Conservation (phyloP, 2,888 invertebrate genomes). For the Slavum lentiscoides region DNA sequence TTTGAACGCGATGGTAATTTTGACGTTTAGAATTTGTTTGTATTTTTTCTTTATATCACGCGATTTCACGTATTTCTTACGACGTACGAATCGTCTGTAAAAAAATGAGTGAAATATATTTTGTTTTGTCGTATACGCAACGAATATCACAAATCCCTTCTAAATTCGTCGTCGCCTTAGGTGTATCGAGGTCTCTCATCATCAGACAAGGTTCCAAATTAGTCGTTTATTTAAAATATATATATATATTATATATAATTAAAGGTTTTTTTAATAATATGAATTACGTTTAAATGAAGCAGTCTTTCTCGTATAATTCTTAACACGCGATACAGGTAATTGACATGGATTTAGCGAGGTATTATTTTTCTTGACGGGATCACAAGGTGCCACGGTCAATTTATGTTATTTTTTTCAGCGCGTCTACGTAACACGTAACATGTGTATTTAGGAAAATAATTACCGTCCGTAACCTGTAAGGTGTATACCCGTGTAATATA, state of each 20-base stretch:
- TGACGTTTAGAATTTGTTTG: too few relatives aligned
- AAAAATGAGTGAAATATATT: neutral
- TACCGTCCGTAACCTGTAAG: neutral
- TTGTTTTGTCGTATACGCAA: neutral
- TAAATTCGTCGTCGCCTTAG: slow-evolving; percentile 1
- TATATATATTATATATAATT: neutral
- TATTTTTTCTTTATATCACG: too few relatives aligned
- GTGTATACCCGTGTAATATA: neutral
- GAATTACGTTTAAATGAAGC: neutral
- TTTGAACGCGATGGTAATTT: too few relatives aligned
- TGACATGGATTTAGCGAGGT: neutral
- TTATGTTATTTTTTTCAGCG: neutral
- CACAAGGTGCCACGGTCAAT: neutral
- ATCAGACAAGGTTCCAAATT: neutral
- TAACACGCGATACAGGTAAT: neutral
- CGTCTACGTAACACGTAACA: neutral
- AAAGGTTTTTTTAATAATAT: neutral
- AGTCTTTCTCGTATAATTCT: neutral
- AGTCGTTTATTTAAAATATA: too few relatives aligned
- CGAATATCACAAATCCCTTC: neutral
- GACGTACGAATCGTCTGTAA: too few relatives aligned
- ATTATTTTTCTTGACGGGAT: neutral
- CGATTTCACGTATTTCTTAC: too few relatives aligned
- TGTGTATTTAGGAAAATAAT: neutral
- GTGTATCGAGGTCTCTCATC: neutral